phyloP scores from a whole-genome alignment of 2,797 vertebrate genomes.

The Diglossa cyanea region DNA sequence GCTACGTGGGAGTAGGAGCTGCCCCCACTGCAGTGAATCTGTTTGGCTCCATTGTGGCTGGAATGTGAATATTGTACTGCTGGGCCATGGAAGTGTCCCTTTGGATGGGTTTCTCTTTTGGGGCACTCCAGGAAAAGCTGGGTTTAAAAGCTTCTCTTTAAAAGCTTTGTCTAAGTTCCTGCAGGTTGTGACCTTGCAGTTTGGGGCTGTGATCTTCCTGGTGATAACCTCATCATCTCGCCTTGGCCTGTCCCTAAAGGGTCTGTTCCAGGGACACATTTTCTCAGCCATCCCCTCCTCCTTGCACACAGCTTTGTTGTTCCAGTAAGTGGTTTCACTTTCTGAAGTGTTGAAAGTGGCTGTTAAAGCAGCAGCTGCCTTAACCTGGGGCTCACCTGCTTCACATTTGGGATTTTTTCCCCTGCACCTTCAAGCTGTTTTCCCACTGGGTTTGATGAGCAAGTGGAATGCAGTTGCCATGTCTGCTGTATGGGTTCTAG shows the following conservation, averaged over 20 bases:
- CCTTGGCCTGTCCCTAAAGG: neutral
- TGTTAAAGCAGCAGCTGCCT: neutral
- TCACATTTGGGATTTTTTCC: neutral
- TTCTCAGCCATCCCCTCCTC: neutral
- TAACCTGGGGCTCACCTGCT: neutral
- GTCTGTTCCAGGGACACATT: neutral
- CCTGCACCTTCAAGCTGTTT: neutral
- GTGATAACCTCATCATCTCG: neutral
- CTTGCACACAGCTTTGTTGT: neutral
- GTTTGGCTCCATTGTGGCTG: neutral
- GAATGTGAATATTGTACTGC: neutral
- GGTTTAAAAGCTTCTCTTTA: neutral
- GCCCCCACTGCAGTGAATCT: neutral
- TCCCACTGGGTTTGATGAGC: neutral
- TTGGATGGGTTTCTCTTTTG: neutral
- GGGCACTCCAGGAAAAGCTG: neutral
- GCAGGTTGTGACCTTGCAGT: neutral
- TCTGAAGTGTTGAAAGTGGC: neutral
- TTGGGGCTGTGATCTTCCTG: neutral
- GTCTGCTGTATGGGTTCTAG: neutral
- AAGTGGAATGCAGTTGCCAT: neutral
- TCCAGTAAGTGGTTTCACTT: neutral
- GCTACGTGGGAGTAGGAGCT: neutral
- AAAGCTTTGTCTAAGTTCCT: neutral
- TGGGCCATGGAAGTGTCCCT: neutral